Evolutionary conservation across 2,113 vertebrate genomes (phyloP).

Genomic region (Pygoscelis antarcticus): DNA sequence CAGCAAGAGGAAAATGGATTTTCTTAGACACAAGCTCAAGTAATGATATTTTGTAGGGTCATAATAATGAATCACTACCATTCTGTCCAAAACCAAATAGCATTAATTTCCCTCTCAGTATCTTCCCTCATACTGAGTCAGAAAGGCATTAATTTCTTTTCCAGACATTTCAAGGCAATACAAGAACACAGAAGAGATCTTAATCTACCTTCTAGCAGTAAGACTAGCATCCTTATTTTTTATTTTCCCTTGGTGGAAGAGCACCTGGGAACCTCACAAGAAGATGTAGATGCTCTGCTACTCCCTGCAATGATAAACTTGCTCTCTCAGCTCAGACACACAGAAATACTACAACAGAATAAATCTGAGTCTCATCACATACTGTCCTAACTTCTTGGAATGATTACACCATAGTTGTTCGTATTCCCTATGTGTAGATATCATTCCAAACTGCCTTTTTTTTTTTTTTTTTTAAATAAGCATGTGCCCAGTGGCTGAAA

Average conservation of each 20-base stretch:
- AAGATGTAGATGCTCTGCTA: neutral
- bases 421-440: neutral
- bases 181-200: slow-evolving; percentile 15
- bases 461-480: neutral
- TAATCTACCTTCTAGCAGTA: neutral
- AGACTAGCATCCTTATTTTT: neutral
- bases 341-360: neutral
- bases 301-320: neutral
- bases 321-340: neutral
- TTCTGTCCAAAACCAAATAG: slow-evolving; percentile 31
- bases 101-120: slow-evolving; percentile 7
- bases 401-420: neutral
- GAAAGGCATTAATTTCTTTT: slow-evolving; percentile 33
- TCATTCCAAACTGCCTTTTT: neutral
- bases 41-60: slow-evolving; percentile 19
- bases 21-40: neutral
- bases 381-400: neutral
- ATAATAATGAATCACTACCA: slow-evolving; percentile 36
- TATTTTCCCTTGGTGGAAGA: neutral
- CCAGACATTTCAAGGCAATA: neutral
- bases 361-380: neutral
- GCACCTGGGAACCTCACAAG: neutral
- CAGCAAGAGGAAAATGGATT: slow-evolving; percentile 35
- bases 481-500: neutral
- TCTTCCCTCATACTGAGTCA: slow-evolving; percentile 8